These are phyloP conservation scores for Glaucopsyche alexis DNA, from an alignment of 2,888 invertebrate species.

Conservation along the genomic window DNA sequence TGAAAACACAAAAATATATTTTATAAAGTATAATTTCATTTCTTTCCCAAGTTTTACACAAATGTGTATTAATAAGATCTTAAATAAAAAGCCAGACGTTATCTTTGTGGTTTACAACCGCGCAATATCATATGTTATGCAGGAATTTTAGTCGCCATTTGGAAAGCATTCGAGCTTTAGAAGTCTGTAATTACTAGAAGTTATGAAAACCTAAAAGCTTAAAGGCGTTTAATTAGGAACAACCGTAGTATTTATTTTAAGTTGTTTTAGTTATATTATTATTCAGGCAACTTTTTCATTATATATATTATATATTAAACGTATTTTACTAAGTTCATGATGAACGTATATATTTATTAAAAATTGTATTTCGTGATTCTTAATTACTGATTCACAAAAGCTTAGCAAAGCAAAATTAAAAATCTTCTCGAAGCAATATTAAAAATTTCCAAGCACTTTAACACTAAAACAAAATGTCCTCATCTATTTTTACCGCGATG, in stretches of 20 bases:
- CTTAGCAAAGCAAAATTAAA: background rate
- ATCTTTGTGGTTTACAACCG: slow-evolving; percentile 30
- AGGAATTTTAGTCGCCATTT: slow-evolving; percentile 36
- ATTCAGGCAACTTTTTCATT: background rate
- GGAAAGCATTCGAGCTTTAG: slow-evolving; percentile 28
- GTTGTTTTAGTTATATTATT: background rate
- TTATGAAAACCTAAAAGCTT: background rate
- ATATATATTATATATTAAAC: no score
- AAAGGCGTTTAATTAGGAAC: background rate
- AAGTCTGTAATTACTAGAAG: background rate
- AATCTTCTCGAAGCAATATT: background rate
- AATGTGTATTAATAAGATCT: slow-evolving; percentile 29
- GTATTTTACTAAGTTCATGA: no score
- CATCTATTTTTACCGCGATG: slow-evolving; percentile 28
- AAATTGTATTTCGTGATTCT: no score
- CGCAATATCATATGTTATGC: slow-evolving; percentile 35
- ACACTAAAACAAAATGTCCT: background rate
- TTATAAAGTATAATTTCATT: slow-evolving; percentile 18
- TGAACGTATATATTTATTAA: no score
- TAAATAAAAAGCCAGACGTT: slow-evolving; percentile 30
- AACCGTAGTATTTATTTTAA: background rate
- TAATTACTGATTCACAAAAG: background rate
- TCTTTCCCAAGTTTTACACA: slow-evolving; percentile 10
- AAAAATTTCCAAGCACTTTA: background rate
- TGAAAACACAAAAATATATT: background rate